Evolutionary conservation across 1,140 invertebrate species (phyloP), one percentile per base, ranked within the genome.

Genomic region (Calephelis virginiensis): DNA sequence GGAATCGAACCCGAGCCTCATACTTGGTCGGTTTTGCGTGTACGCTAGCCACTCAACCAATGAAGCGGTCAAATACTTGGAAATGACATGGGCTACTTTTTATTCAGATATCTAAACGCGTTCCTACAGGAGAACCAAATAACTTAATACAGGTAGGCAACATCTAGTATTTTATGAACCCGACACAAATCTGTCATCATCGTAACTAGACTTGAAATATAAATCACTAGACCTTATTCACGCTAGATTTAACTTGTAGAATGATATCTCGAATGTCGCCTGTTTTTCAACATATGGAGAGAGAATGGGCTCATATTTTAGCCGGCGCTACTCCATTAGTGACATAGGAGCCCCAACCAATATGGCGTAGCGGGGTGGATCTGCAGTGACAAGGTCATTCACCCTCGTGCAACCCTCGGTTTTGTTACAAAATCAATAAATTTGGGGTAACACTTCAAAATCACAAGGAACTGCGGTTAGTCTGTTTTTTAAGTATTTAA

Each of bases 381-480:
- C 86, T 85, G 84, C 86, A 87, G 80, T 83, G 84, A 88, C 87
- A 88, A 63, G 83, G 84, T 73, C 80, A 75, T 83, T 83, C 77
- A 83, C 84, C 84, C 81, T 76, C 72, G 61, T 78, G 75, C 79
- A 80, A 78, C 84, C 83, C 84, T 82, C 81, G 83, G 83, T 86
- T 85, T 86, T 86, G 84, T 86, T 82, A 82, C 77, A 83, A 83
- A 85, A 86, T 86, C 82, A 79, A 86, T 86, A 86, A 80, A 83
- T 84, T 83, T 81, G 49, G 63, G 37, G 37, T 40, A 50, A 38
- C 40, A 53, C 53, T 43, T 40, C 63, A 56, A 56, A 56, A 56
- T 56, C 53, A 28, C 12, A 17, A 64, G 53, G 37, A 64, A 50
- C 40, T 9, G 40, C 40, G 5, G 3, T 43, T 43, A 43, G 40